Conservation (phyloP, 2,113 vertebrate species). For the Elgaria multicarinata region DNA sequence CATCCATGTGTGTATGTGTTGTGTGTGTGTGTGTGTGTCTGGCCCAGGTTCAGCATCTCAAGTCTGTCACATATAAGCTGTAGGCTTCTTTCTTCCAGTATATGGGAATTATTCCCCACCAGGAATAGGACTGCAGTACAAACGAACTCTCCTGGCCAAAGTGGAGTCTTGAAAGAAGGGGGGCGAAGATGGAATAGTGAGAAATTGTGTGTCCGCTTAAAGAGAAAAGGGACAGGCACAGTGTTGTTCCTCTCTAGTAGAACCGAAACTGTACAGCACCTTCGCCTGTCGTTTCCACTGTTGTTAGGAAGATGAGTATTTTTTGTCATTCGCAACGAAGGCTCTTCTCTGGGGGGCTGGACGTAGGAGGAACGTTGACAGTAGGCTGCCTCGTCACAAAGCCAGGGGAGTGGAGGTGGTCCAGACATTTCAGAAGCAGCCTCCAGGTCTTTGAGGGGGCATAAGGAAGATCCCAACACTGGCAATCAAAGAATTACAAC, state of each 20-base stretch:
- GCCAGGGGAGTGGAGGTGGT: background rate
- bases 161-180: background rate
- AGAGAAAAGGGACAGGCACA: conserved; percentile 38
- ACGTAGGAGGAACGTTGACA: background rate
- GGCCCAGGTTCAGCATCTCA: background rate
- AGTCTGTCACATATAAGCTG: background rate
- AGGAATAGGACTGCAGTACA: conserved; percentile 25
- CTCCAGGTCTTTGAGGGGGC: background rate
- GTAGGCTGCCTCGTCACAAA: background rate
- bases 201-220: conserved; percentile 16
- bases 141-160: background rate
- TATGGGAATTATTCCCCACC: conserved; percentile 50
- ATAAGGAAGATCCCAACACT: background rate
- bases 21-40: background rate
- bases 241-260: conserved; percentile 62
- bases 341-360: background rate
- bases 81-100: background rate
- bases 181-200: background rate
- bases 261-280: background rate
- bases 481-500: too few relatives aligned
- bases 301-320: background rate
- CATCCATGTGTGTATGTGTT: too few relatives aligned
- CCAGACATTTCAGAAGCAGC: background rate
- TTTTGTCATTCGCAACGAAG: background rate
- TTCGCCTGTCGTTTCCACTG: background rate